These are phyloP conservation scores for Idaea aversata DNA, from an alignment of 2,888 invertebrate species.

Conservation along the genomic window DNA sequence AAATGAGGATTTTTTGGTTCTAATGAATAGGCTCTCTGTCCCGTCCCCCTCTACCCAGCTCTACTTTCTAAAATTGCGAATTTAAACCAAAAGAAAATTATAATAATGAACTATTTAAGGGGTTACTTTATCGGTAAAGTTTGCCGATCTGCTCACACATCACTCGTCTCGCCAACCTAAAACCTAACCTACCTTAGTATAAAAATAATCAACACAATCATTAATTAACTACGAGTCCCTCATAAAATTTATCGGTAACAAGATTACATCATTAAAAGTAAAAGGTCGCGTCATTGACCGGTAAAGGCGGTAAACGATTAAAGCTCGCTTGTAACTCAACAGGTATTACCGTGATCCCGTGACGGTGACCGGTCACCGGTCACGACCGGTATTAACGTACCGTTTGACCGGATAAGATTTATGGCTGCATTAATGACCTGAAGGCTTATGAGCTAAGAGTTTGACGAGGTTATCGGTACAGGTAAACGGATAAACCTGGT, in stretches of 20 bases:
- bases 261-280: background rate
- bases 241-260: background rate
- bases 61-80: too few species aligned
- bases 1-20: too few species aligned
- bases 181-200: background rate
- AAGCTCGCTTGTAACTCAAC: slow-evolving; percentile 72
- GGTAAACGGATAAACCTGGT: background rate
- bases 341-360: slow-evolving; percentile 70
- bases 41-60: too few species aligned
- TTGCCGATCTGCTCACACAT: background rate
- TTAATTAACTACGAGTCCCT: background rate
- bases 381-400: slow-evolving; percentile 62
- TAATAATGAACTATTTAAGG: too few species aligned
- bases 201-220: background rate
- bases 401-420: slow-evolving; percentile 50
- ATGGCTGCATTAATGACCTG: slow-evolving; percentile 51
- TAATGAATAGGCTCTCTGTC: too few species aligned
- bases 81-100: too few species aligned
- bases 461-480: background rate
- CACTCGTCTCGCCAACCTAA: background rate
- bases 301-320: slow-evolving; percentile 15
- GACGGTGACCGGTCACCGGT: slow-evolving; percentile 64
- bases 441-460: slow-evolving; percentile 32
- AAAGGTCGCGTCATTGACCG: slow-evolving; percentile 43
- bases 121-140: too few species aligned